Base-by-base conservation (phyloP, 2,797 vertebrate genomes). In the Geotrypetes seraphini region DNA sequence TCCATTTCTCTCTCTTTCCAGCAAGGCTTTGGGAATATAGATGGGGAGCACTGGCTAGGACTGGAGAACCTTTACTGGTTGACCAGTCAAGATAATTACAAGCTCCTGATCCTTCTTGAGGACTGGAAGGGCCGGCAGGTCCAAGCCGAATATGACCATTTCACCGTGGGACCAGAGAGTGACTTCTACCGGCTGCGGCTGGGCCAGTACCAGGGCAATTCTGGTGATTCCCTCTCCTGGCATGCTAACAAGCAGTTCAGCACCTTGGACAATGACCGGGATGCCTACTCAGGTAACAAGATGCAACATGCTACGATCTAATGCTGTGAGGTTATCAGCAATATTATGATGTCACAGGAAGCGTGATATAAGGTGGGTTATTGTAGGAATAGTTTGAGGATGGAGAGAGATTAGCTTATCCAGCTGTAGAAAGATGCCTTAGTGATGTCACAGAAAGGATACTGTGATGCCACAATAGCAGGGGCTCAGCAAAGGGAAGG, bases 181-280 rank as follows among this genome's bases (percentile, higher is more conserved):
- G 91, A 94, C 57, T 83, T 84, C 77, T 95, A 93, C 55, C 75
- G 90, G 8, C 64, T 95, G 44, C 73, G 83, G 7, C 71, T 95
- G 10, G 91, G 91, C 20, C 81, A 75, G 12, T 95, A 92, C 61
- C 77, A 64, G 0, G 91, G 91, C 13, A 89, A 51, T 0, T 91
- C 88, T 1, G 91, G 91, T 2, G 91, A 95, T 53, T 95, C 91
- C 1, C 79, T 95, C 3, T 91, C 90, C 7, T 95, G 91, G 91
- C 91, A 95, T 64, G 90, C 72, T 25, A 88, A 90, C 66, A 91
- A 88, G 50, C 87, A 89, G 18, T 95, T 95, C 69, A 95, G 89
- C 51, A 94, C 91, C 4, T 61, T 90, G 47, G 91, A 95, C 35
- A 81, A 75, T 3, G 91, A 95, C 61, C 81, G 79, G 26, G 91